phyloP scores from a whole-genome alignment of 2,888 invertebrate species.

The Drosophila paramelanica region DNA sequence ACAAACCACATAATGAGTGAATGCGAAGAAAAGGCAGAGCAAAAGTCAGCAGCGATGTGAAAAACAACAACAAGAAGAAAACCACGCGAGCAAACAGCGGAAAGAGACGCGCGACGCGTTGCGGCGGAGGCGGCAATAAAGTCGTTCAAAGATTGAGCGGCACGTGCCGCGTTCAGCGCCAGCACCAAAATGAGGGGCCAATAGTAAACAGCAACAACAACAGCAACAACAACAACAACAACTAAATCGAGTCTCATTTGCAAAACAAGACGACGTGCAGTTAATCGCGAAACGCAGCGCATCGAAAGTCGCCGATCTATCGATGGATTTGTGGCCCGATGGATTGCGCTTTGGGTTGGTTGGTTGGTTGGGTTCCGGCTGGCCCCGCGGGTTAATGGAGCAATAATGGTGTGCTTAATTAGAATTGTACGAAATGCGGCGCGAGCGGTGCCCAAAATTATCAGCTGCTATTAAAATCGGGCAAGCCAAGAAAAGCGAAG shows the following conservation, averaged over 20 bases:
- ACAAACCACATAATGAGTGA: conserved; percentile 22
- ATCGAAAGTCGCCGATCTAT: conserved; percentile 29
- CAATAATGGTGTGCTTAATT: conserved; percentile 74
- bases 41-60: conserved; percentile 55
- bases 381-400: conserved; percentile 70
- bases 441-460: conserved; percentile 48
- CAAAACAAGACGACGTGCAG: conserved; percentile 72
- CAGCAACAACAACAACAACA: conserved; percentile 17
- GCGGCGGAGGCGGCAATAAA: conserved; percentile 43
- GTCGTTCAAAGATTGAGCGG: conserved; percentile 64
- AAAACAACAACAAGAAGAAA: conserved; percentile 2
- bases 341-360: conserved; percentile 4
- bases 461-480: conserved; percentile 37
- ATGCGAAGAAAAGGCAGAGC: conserved; percentile 41
- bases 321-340: conserved; percentile 35
- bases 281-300: conserved; percentile 66
- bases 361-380: conserved; percentile 11
- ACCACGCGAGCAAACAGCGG: conserved; percentile 36
- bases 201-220: conserved; percentile 42
- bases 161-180: conserved; percentile 72
- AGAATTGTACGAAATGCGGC: conserved; percentile 47
- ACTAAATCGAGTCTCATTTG: conserved; percentile 40
- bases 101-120: conserved; percentile 16
- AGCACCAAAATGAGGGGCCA: conserved; percentile 61
- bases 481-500: conserved; percentile 9